Base-by-base conservation (phyloP, 2,888 invertebrate genomes). In the Metopia argyrocephala region DNA sequence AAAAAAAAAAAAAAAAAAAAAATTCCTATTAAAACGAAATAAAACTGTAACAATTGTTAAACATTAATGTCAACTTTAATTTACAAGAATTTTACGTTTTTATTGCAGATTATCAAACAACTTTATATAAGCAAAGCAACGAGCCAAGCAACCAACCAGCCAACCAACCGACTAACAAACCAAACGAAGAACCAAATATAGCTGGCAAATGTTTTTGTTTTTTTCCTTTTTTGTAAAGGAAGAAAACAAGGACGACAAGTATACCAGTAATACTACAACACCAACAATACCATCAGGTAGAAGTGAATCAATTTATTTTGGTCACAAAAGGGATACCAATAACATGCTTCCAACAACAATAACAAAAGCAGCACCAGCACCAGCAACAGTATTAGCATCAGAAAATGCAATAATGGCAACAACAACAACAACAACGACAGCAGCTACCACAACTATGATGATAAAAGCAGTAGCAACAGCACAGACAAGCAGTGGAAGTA, bases 361-460 rank as follows among this genome's bases (percentile, higher is more conserved):
- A 54, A 18, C 61, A 76, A 18, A 23, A 45, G 5, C 38, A 59
- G 7, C 27, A 57, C 20, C 45, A 64, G 21, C 54, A 79, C 28
- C 69, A 52, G 20, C 21, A 38, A 18, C 85, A 85, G 85, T 86
- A 85, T 85, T 84, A 83, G 78, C 82, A 82, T 85, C 86, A 52
- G 6, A 6, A 20, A 27, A 45, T 59, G 12, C 71, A 25, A 69
- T 31, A 56, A 69, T 69, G 76, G 48, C 69, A 69, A 76, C 76
- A 69, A 69, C 52, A 61, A 54, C 71, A 54, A 50, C 45, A 76
- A 45, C 48, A 68, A 48, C 46, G 65, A 31, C 28, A 52, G 59
- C 46, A 45, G 64, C n/a, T 68, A 25, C 54, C 57, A 50, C 48
- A 31, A 54, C 23, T 68, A 64, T 46, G 70, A 70, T 70, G 70